These are phyloP conservation scores for Drosophila mojavensis DNA, from an alignment of 1,140 invertebrate species.

Conservation along the genomic window DNA sequence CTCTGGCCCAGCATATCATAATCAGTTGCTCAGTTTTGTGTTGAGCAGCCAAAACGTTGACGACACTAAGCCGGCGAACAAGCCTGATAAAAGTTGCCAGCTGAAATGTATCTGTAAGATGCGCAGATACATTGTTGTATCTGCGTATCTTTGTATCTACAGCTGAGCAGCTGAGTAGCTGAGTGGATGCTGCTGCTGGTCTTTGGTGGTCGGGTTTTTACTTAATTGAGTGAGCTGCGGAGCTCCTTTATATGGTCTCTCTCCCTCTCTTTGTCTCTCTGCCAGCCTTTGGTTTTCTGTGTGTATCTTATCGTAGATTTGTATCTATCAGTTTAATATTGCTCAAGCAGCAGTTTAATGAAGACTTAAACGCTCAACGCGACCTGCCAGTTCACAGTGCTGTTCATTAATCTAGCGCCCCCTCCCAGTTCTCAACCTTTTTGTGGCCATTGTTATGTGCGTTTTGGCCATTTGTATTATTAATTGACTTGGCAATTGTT, in stretches of 20 bases:
- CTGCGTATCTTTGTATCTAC: constrained; percentile 25
- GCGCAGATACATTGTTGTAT: constrained; percentile 4
- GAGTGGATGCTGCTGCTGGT: constrained; percentile 31
- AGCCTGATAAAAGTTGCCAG: constrained; percentile 61
- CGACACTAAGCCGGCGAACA: constrained; percentile 69
- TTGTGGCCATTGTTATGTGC: constrained; percentile 14
- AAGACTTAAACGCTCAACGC: constrained; percentile 60
- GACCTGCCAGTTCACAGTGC: constrained; percentile 3
- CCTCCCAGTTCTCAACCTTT: constrained; percentile 7
- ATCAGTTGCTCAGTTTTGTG: constrained; percentile 18
- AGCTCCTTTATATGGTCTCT: not conserved
- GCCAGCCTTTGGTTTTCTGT: not conserved
- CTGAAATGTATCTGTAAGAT: constrained; percentile 46
- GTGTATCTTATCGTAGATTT: constrained; percentile 77
- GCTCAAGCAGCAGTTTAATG: constrained; percentile 77
- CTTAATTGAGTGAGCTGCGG: constrained; percentile 61
- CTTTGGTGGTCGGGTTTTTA: constrained; percentile 66
- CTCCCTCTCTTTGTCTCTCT: not conserved
- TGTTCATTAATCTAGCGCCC: constrained; percentile 70
- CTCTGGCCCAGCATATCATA: not conserved
- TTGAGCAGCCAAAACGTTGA: constrained; percentile 61
- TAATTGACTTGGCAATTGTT: constrained; percentile 79
- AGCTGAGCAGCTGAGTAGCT: constrained; percentile 24
- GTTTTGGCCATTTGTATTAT: constrained; percentile 47
- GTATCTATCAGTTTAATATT: constrained; percentile 76